A percentile compares a stretch with the other conserved stretches of the same genome.
These are phyloP conservation scores for Athalia rosae DNA, from an alignment of 2,888 invertebrate genomes.

Conservation along the genomic window DNA sequence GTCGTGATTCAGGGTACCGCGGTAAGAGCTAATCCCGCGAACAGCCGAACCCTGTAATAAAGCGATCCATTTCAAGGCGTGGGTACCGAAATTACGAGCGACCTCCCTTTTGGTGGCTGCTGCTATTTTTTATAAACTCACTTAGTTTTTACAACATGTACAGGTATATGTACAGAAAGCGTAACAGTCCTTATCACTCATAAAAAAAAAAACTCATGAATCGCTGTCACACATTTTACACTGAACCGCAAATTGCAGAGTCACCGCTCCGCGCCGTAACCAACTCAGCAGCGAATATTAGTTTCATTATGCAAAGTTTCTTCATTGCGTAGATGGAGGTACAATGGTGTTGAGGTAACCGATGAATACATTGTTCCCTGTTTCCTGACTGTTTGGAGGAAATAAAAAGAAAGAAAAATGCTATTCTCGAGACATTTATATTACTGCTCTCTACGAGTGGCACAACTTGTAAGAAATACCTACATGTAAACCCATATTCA, in stretches of 20 bases:
- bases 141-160: not conserved
- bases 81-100: conserved; percentile 7
- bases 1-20: conserved; percentile 16
- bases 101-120: not conserved
- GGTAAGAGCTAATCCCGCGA: conserved; percentile 16
- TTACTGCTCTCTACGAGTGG: conserved; percentile 16
- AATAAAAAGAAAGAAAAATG: conserved; percentile 1
- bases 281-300: conserved; percentile 45
- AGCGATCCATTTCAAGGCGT: conserved; percentile 28
- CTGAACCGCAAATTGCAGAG: not conserved
- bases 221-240: conserved; percentile 38
- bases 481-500: not conserved
- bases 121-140: conserved; percentile 19
- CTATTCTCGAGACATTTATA: conserved; percentile 29
- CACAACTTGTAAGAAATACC: conserved; percentile 9
- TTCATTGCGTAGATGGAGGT: conserved; percentile 45
- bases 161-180: conserved; percentile 11
- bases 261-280: conserved; percentile 46
- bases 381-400: not conserved
- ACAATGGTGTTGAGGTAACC: conserved; percentile 39
- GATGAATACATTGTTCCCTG: conserved; percentile 44
- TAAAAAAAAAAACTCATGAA: conserved; percentile 28
- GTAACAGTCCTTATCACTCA: conserved; percentile 33
- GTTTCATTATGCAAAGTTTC: conserved; percentile 49
- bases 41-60: conserved; percentile 42